Evolutionary conservation across 2,113 vertebrate species (phyloP), one percentile per base, ranked within the genome.

Genomic region (Siniperca knerii): DNA sequence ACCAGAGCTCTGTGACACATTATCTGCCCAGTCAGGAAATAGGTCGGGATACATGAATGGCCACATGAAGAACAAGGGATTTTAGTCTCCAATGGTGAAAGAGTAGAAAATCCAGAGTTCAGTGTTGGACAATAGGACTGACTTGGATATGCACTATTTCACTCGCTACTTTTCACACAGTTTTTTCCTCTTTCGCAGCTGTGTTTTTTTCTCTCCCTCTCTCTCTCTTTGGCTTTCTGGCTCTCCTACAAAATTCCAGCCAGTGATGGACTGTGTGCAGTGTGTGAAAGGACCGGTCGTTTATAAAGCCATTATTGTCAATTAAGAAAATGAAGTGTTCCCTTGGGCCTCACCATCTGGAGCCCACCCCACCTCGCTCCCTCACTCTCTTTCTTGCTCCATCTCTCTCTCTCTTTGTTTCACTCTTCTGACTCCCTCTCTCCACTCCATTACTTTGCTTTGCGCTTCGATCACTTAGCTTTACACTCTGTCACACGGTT

Each of bases 281-380:
- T 86, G 87, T 94, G 90, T 93, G 91, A 95, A 93, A 92, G 80
- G 92, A 91, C 89, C 52, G 58, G 89, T 82, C 93, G 72, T 95
- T 96, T 95, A 95, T 95, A 95, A 95, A 96, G 93, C 90, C 95
- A 94, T 96, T 96, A 96, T 94, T 94, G 93, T 96, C 95, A 96
- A 95, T 96, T 96, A 96, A 93, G 91, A 92, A 95, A 96, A 96
- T 95, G 75, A 96, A 96, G 89, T 94, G 95, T 81, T 95, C 95
- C 94, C 93, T 60, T 89, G 95, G 95, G 95, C 86, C 87, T 93
- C 86, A 70, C 94, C 95, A 95, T 95, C 94, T 96, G 95, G 94
- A 93, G 84, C 77, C 80, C 79, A 64, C 83, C 52, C 37, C 5
- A 23, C 50, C 61, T 84, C 70, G 66, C 79, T 79, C 65, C 25